Evolutionary conservation across 1,140 invertebrate species (phyloP), one percentile per base, ranked within the genome.

Genomic region (Zaprionus capensis): DNA sequence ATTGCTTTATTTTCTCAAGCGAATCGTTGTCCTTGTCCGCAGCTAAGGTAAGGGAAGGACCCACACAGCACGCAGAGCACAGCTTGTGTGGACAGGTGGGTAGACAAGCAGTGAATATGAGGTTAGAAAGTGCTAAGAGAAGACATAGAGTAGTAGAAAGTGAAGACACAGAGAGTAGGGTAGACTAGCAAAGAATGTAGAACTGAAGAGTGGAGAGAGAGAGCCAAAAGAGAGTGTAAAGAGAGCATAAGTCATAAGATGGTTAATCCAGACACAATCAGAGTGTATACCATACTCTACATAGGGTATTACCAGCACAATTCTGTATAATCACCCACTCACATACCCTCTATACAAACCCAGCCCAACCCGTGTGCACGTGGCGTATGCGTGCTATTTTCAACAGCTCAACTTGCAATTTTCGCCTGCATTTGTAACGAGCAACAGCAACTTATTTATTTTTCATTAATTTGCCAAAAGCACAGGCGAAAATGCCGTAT

Each of bases 1-100:
- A 86, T 88, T 75, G 83, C 84, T 83, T 82, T 80, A 80, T 87
- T 82, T 80, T 71, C 31, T 46, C 34, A 75, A 64, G 38, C 72
- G 41, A 64, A 28, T 70, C 53, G 44, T 38, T n/a, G 36, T 53
- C 62, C 70, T 49, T 17, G 24, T 49, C 61, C 34, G 46, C 0
- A 49, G 46, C n/a, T 7, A n/a, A 44, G 41, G 15, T 46, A 11
- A 17, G 7, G 5, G 6, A 6, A n/a, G 38, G 38, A n/a, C 38
- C 38, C 41, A 46, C 41, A 46, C n/a, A 46, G 2, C 41, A 22
- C 46, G 17, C 46, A 51, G 46, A 4, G 11, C 20, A 51, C 46
- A 51, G 9, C 17, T 20, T 14, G 17, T 51, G 20, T 24, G 46
- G 46, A 51, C 9, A 51, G 46, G 11, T 51, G 46, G 5, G 41